Conservation (phyloP, 2,888 invertebrate genomes). For the Electrophaes corylata region DNA sequence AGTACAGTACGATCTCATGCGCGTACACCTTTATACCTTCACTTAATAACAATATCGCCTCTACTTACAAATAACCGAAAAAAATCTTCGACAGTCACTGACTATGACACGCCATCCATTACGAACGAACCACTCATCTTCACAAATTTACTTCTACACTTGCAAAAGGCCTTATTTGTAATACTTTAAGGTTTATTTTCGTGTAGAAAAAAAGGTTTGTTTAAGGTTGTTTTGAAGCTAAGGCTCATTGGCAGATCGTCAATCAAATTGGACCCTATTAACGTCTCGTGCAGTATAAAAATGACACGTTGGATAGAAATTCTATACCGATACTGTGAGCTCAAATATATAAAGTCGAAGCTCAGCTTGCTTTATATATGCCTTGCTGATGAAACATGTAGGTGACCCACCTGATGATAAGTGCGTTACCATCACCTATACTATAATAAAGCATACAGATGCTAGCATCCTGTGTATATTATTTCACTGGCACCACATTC, state of each 20-base stretch:
- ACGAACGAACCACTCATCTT: conserved; percentile 29
- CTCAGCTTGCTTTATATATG: neutral
- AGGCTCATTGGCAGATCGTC: conserved; percentile 49
- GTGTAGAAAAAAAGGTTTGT: neutral
- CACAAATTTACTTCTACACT: conserved; percentile 13
- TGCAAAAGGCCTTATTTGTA: neutral
- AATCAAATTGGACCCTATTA: conserved; percentile 62
- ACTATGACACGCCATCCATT: conserved; percentile 38
- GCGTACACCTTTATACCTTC: too few relatives aligned
- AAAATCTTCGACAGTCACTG: conserved; percentile 35
- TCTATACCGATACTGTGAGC: conserved; percentile 8
- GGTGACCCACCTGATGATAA: too few relatives aligned
- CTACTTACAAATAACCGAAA: conserved; percentile 15
- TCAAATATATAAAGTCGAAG: neutral
- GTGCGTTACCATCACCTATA: too few relatives aligned
- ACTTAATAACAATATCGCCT: neutral
- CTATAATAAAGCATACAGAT: too few relatives aligned
- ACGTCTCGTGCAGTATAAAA: conserved; percentile 56
- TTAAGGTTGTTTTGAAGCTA: conserved; percentile 14
- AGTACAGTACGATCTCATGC: too few relatives aligned
- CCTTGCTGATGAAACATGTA: too few relatives aligned
- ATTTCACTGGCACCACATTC: too few relatives aligned
- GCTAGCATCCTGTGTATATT: too few relatives aligned
- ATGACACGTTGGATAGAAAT: conserved; percentile 51
- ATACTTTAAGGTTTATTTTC: conserved; percentile 22